Evolutionary conservation across 1,140 invertebrate genomes (phyloP).

Genomic region (Drosophila pachea): DNA sequence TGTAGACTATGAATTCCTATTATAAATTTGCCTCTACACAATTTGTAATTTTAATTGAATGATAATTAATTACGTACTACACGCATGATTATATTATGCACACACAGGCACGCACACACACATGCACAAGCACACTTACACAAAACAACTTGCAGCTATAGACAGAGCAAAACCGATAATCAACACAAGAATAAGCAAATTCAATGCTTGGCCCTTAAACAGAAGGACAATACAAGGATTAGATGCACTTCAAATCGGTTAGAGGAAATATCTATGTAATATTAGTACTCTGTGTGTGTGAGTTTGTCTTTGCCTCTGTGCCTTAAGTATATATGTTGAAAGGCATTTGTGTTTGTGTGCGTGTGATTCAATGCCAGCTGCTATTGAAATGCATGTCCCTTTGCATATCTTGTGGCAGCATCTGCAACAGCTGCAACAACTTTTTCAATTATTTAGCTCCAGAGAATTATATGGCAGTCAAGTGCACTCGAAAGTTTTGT

Average conservation of each 20-base stretch:
- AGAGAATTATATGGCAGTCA: conserved; percentile 65
- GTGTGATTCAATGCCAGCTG: conserved; percentile 16
- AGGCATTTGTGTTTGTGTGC: conserved; percentile 9
- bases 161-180: conserved; percentile 63
- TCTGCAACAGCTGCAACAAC: conserved; percentile 52
- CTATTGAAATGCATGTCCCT: conserved; percentile 31
- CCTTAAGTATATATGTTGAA: conserved; percentile 22
- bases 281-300: conserved; percentile 2
- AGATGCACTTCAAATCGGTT: conserved; percentile 43
- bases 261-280: conserved; percentile 8
- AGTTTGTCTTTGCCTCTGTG: not conserved
- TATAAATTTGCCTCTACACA: conserved; percentile 45
- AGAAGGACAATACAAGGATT: conserved; percentile 55
- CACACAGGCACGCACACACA: conserved; percentile 13
- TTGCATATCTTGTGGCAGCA: conserved; percentile 41
- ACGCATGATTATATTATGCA: conserved; percentile 25
- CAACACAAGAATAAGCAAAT: conserved; percentile 64
- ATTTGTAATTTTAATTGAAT: conserved; percentile 71
- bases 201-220: conserved; percentile 41
- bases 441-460: conserved; percentile 67
- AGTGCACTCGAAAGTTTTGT: conserved; percentile 62
- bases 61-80: conserved; percentile 74
- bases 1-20: conserved; percentile 10
- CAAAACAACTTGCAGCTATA: not conserved
- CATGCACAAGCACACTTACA: conserved; percentile 5